Evolutionary conservation across 2,113 vertebrate species (phyloP), one percentile per base, ranked within the genome.

Genomic region (Dryoscopus gambensis): DNA sequence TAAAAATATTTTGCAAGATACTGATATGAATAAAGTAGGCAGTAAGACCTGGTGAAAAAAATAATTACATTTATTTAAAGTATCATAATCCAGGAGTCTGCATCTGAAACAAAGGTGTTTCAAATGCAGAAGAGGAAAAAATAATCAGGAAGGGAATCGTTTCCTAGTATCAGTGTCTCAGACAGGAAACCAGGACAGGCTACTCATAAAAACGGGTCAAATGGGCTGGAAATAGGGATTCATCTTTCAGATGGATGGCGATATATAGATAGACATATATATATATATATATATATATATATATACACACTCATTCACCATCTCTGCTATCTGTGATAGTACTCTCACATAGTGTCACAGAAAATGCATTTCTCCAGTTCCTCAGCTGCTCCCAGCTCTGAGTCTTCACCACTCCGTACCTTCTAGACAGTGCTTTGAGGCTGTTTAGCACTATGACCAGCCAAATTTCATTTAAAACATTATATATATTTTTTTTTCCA

Each of bases 331-430:
- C 35, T n/a, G 9, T 37, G 23, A 4, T 1, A n/a, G 12, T 21
- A 12, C 37, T 30, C 30, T 69, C 62, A 33, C 46, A 22, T 0
- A 63, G 14, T 42, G 44, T 23, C 39, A 42, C 31, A 75, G 44
- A 59, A 63, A 70, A 91, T 33, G 3, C 6, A 14, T 47, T 42
- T 59, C 31, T 28, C 17, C 20, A 15, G 4, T n/a, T 37, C n/a
- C 27, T 53, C 60, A 53, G 27, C 31, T 49, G 14, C 23, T 84
- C 40, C 33, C 53, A 53, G 30, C 14, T 88, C 50, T 27, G 44
- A 23, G 52, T n/a, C 15, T 47, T 7, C 16, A 20, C 10, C 14
- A 10, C 15, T 31, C 46, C 1, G 0, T 9, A 16, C 11, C 8
- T 53, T 63, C 49, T 52, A 37, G 10, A 47, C 18, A 74, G 19